A percentile compares a stretch with the other conserved stretches of the same genome.
These are phyloP conservation scores for Poecilia velifera DNA, from an alignment of 2,797 vertebrate genomes.

Conservation along the genomic window DNA sequence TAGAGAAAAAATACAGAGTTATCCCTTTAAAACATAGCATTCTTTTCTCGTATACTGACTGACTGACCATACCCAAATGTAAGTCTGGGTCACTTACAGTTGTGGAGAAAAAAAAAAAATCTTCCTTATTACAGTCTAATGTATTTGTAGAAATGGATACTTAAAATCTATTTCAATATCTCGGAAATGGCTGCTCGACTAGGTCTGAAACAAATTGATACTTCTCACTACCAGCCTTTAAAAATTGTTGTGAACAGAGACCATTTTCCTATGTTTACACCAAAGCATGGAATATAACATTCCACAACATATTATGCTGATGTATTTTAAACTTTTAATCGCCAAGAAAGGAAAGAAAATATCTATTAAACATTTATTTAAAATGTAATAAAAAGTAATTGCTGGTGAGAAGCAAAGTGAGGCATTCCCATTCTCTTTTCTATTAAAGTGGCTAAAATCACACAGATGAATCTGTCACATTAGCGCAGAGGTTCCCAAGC, in stretches of 20 bases:
- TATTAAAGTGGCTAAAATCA: not conserved
- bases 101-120: not conserved
- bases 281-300: too few relatives aligned
- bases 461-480: not conserved
- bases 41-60: slow-evolving; percentile 20
- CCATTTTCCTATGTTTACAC: too few relatives aligned
- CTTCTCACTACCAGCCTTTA: too few relatives aligned
- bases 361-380: not conserved
- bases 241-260: too few relatives aligned
- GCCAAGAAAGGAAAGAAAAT: not conserved
- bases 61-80: slow-evolving; percentile 2
- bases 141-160: not conserved
- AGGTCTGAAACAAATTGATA: too few relatives aligned
- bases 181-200: not conserved
- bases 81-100: not conserved
- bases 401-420: not conserved
- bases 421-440: not conserved
- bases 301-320: too few relatives aligned
- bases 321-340: not conserved
- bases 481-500: too few relatives aligned
- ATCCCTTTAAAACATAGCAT: slow-evolving; percentile 23
- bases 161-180: not conserved
- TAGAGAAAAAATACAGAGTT: not conserved
- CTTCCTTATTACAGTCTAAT: not conserved
- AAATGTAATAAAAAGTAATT: not conserved